These are phyloP conservation scores for Ameiurus melas DNA, from an alignment of 2,113 vertebrate genomes.

Conservation along the genomic window DNA sequence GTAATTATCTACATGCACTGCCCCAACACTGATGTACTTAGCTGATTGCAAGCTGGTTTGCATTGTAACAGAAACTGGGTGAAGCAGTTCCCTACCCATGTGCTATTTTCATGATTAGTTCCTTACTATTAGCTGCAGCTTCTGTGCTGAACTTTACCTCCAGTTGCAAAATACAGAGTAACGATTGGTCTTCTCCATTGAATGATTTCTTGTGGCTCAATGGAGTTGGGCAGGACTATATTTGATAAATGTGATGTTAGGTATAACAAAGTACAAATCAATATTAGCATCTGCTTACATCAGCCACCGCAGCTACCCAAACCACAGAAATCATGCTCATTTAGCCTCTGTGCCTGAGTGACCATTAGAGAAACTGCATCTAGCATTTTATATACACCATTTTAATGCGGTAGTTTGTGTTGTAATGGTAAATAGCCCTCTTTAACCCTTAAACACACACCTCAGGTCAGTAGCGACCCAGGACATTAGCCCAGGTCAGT, in stretches of 20 bases:
- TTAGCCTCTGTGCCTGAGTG: background rate
- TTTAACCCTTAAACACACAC: background rate
- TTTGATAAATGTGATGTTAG: slow-evolving; percentile 19
- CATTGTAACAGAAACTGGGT: background rate
- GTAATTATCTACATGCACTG: background rate
- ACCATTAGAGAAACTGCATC: background rate
- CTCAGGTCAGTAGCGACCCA: too few species aligned
- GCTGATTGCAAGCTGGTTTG: background rate
- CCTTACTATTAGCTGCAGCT: too few species aligned
- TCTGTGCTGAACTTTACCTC: background rate
- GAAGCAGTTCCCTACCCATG: background rate
- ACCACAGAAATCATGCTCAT: slow-evolving; percentile 9
- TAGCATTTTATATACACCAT: background rate
- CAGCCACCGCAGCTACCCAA: background rate
- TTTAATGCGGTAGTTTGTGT: background rate
- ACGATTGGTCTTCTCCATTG: background rate
- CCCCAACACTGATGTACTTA: background rate
- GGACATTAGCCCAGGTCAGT: too few species aligned
- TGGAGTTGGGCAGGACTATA: background rate
- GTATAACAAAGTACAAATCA: slow-evolving; percentile 16
- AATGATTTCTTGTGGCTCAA: background rate
- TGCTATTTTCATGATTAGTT: background rate
- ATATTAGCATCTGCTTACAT: slow-evolving; percentile 29
- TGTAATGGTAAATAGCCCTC: background rate
- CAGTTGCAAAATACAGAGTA: background rate